A percentile compares a stretch with the other conserved stretches of the same genome.
These are phyloP conservation scores for Actenoides hombroni DNA, from an alignment of 2,113 vertebrate species.

Conservation along the genomic window DNA sequence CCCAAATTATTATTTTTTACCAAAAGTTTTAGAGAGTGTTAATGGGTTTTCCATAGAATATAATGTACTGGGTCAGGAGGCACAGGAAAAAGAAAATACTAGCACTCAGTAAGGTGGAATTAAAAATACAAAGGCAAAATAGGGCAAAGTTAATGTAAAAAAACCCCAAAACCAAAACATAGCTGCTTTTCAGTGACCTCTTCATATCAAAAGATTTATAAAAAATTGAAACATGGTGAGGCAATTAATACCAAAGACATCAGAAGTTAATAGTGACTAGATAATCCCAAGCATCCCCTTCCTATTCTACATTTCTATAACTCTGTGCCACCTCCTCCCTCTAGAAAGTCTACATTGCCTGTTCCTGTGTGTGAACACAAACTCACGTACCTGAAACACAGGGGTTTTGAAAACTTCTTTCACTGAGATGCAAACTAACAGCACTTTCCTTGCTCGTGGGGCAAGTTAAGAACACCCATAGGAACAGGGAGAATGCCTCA, in stretches of 20 bases:
- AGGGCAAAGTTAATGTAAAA: not conserved
- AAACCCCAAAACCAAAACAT: not conserved
- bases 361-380: not conserved
- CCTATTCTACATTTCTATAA: not conserved
- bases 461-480: not conserved
- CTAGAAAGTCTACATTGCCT: not conserved
- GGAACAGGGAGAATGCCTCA: rapidly evolving
- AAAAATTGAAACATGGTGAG: not conserved
- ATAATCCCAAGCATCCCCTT: not conserved
- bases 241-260: not conserved
- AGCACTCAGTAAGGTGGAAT: not conserved
- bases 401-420: not conserved
- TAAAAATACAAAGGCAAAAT: not conserved
- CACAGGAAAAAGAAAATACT: not conserved
- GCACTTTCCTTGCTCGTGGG: not conserved
- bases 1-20: not conserved
- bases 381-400: rapidly evolving
- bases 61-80: not conserved
- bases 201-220: not conserved
- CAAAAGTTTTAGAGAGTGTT: not conserved
- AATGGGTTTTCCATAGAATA: not conserved
- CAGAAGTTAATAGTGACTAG: not conserved
- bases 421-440: not conserved
- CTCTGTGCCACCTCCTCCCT: not conserved
- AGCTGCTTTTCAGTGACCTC: not conserved